phyloP scores from a whole-genome alignment of 2,888 invertebrate species.

The Neoascia interrupta region DNA sequence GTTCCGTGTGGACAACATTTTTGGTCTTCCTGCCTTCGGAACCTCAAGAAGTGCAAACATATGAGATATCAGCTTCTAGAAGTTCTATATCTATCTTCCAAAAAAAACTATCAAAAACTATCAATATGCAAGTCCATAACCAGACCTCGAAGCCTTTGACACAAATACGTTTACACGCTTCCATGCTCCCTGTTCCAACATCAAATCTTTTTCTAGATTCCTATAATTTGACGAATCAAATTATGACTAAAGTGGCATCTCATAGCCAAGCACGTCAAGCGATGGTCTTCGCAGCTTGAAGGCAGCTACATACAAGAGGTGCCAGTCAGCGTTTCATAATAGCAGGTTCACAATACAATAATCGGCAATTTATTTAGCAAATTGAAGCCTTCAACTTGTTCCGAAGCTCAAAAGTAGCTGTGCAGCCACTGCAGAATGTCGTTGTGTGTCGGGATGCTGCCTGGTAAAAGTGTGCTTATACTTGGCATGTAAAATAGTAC shows the following conservation, averaged over 20 bases:
- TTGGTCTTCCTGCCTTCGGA: too few relatives aligned
- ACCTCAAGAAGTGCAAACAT: too few relatives aligned
- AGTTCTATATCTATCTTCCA: too few relatives aligned
- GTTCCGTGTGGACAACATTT: too few relatives aligned
- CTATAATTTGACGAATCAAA: slow-evolving; percentile 15
- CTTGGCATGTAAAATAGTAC: slow-evolving; percentile 60
- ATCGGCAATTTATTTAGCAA: slow-evolving; percentile 65
- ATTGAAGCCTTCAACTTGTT: slow-evolving; percentile 67
- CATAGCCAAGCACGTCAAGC: slow-evolving; percentile 43
- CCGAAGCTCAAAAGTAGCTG: slow-evolving; percentile 50
- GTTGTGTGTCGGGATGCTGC: too few relatives aligned
- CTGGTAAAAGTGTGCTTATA: neutral
- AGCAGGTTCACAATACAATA: slow-evolving; percentile 64
- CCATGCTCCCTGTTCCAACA: too few relatives aligned
- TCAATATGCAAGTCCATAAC: too few relatives aligned
- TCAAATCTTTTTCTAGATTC: too few relatives aligned
- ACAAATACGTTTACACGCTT: too few relatives aligned
- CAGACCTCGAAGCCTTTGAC: too few relatives aligned
- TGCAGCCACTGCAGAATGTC: slow-evolving; percentile 9
- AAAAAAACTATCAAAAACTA: too few relatives aligned
- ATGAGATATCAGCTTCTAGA: too few relatives aligned
- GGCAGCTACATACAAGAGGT: slow-evolving; percentile 16
- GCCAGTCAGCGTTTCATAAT: slow-evolving; percentile 47
- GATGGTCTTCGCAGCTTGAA: neutral
- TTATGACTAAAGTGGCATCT: slow-evolving; percentile 57